These are phyloP conservation scores for Nemopilema nomurai DNA, from an alignment of 30 jellyfish, hydroid and myxozoan genomes.

Conservation along the genomic window DNA sequence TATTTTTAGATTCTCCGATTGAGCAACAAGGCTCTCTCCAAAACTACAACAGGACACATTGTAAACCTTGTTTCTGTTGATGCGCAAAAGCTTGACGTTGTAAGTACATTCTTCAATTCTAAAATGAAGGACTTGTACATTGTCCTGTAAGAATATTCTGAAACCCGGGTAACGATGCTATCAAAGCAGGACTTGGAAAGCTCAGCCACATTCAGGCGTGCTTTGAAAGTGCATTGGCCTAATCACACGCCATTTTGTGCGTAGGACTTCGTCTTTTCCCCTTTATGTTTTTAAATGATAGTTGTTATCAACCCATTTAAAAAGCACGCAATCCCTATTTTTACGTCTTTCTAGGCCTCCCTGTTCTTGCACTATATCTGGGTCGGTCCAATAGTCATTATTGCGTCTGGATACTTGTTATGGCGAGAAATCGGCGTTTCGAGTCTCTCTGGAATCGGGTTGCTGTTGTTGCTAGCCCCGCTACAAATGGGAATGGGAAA, in stretches of 20 bases:
- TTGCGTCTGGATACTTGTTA: conserved; percentile 37
- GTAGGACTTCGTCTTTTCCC: not conserved
- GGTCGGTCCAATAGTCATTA: conserved; percentile 74
- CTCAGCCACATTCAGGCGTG: too few relatives aligned
- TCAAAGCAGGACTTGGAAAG: too few relatives aligned
- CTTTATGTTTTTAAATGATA: too few relatives aligned
- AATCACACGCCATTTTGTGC: too few relatives aligned
- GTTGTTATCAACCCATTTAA: not conserved
- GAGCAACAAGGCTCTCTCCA: conserved; percentile 53
- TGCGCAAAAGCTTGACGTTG: conserved; percentile 75
- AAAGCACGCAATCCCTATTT: not conserved
- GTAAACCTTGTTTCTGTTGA: conserved; percentile 84
- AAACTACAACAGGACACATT: conserved; percentile 78
- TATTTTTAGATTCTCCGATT: conserved; percentile 55
- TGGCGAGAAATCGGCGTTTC: conserved; percentile 83
- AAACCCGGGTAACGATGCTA: too few relatives aligned
- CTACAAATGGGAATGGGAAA: conserved; percentile 79
- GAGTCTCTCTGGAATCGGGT: conserved; percentile 81
- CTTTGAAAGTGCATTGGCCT: too few relatives aligned
- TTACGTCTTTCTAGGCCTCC: conserved; percentile 81
- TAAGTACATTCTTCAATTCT: too few relatives aligned
- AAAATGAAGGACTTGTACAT: too few relatives aligned
- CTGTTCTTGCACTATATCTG: conserved; percentile 78
- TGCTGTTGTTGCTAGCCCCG: conserved; percentile 76
- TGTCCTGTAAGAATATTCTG: too few relatives aligned